Conservation (phyloP, 2,888 invertebrate species). For the Podotricha telesiphe region DNA sequence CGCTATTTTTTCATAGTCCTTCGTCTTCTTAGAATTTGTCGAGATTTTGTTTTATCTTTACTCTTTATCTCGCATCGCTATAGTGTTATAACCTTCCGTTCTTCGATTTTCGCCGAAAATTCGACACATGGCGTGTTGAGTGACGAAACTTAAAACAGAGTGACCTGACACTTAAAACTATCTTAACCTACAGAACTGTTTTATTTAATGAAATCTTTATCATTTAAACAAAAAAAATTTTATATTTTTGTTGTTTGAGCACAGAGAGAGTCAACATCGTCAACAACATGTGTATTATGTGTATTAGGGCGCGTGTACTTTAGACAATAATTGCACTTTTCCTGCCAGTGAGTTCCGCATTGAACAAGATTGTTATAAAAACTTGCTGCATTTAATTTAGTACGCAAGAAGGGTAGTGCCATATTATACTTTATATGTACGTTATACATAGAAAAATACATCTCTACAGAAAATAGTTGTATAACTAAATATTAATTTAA, state of each 20-base stretch:
- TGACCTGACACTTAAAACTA: too few relatives aligned
- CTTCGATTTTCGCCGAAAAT: too few relatives aligned
- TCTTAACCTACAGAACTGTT: too few relatives aligned
- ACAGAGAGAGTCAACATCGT: conserved; percentile 29
- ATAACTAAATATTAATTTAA: too few relatives aligned
- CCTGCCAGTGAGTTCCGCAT: conserved; percentile 51
- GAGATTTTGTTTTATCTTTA: too few relatives aligned
- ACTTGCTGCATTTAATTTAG: conserved; percentile 36
- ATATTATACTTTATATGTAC: not conserved
- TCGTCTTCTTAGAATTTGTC: not conserved
- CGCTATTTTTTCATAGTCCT: not conserved
- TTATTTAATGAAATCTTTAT: too few relatives aligned
- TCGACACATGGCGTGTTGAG: too few relatives aligned
- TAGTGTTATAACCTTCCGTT: too few relatives aligned
- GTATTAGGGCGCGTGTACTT: conserved; percentile 43
- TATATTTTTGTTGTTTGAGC: conserved; percentile 38
- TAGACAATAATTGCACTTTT: conserved; percentile 54
- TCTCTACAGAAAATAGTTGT: too few relatives aligned
- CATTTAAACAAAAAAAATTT: too few relatives aligned
- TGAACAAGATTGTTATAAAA: conserved; percentile 44
- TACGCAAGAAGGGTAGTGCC: not conserved
- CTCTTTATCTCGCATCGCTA: too few relatives aligned
- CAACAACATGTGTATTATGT: conserved; percentile 38
- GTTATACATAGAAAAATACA: not conserved
- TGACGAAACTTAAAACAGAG: too few relatives aligned